Evolutionary conservation across 1,140 invertebrate species (phyloP), one percentile per base, ranked within the genome.

Genomic region (Saccostrea cuccullata): DNA sequence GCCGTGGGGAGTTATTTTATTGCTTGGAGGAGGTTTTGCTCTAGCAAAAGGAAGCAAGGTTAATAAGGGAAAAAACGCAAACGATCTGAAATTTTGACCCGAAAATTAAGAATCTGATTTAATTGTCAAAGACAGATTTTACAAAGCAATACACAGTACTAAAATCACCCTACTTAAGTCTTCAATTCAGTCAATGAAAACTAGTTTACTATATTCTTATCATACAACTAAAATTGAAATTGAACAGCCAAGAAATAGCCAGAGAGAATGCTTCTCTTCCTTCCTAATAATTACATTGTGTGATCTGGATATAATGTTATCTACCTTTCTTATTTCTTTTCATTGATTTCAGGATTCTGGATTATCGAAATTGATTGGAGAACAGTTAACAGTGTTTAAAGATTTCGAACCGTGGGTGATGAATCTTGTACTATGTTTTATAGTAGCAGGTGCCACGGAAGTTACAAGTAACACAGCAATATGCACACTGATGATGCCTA

Each of bases 21-120:
- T 96, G n/a, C 87, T 95, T 15, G 96, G 98, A 55, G 97, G 97
- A 82, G 98, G 98, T 0, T 98, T 98, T 93, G 98, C 98, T 0
- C 95, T 99, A 30, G 98, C 98, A 0, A 85, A 91, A 55, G 92
- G 91, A 12, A 89, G 91, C 26, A 40, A 90, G 91, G 93, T 92
- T 89, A 36, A 13, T 12, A 15, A 17, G 20, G 8, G 13, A 60
- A 60, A 60, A 60, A 17, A 58, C 15, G 58, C 58, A 60, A 60
- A 60, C 13, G 4, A 13, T 47, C 47, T 47, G 5, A 9, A 47
- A 47, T 47, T 47, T 47, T 47, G 5, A 8, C 5, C 47, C 47
- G 47, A 8, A 47, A 8, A 47, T 47, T 8, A 47, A 47, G 47
- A 9, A 9, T 6, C 47, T 47, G 47, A 47, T 47, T 47, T 9